Evolutionary conservation across 2,113 vertebrate species (phyloP).

Genomic region (Saccopteryx bilineata): DNA sequence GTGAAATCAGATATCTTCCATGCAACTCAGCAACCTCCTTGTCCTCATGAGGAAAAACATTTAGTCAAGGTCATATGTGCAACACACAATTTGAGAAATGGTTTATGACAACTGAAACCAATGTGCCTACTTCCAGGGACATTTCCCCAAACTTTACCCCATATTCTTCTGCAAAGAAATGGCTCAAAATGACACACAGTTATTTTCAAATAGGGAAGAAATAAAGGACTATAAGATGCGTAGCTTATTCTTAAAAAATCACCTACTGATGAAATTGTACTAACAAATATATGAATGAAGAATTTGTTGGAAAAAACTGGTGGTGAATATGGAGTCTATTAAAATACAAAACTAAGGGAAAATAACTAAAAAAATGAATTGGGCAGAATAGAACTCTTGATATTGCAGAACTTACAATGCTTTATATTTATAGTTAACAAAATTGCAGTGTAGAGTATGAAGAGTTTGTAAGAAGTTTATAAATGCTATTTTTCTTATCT

Average conservation of each 20-base stretch:
- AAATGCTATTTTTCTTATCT: slow-evolving; percentile 5
- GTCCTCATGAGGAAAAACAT: background rate
- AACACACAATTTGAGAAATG: background rate
- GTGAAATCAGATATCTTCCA: background rate
- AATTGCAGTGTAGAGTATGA: background rate
- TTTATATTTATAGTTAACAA: background rate
- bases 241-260: background rate
- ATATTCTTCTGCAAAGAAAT: background rate
- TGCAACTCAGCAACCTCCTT: background rate
- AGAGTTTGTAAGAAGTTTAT: background rate
- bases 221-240: background rate
- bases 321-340: background rate
- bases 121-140: background rate
- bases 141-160: background rate
- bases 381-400: background rate
- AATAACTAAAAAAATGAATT: background rate
- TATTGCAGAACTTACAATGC: background rate
- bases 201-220: background rate
- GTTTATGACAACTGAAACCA: background rate
- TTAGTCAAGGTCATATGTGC: background rate
- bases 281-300: background rate
- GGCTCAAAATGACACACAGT: background rate
- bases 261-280: background rate
- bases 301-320: background rate
- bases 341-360: background rate